Base-by-base conservation (phyloP, 2,888 invertebrate genomes). In the Melitaea athalia region DNA sequence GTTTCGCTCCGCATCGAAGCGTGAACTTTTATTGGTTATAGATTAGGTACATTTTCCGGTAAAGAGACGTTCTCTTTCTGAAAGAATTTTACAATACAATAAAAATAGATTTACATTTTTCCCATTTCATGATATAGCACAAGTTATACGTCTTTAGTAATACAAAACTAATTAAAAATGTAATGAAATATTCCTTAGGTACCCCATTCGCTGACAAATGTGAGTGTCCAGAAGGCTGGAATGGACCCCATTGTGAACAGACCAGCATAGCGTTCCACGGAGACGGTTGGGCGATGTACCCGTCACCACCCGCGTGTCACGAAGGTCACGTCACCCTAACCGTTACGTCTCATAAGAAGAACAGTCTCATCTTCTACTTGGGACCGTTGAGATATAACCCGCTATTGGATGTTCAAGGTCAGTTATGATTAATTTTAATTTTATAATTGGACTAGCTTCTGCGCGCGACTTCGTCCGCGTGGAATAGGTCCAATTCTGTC, bases 281-380 rank as follows among this genome's bases (percentile, higher is more conserved):
- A n/a, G 95, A 95, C 77, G 98, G 98, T 11, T 99, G 97, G 95
- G 98, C 99, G 0, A 95, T 99, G 94, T 98, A 98, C 92, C 95
- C 96, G 0, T 94, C 98, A 0, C 95, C 98, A 45, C 95, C 97
- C 45, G 95, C 97, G 6, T 99, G 99, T 85, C 96, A 96, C 74
- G 96, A 96, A 67, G 96, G 97, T 0, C 95, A 95, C 76, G 95
- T 98, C 67, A 95, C 96, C 33, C 84, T 99, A 68, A 96, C 97
- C 74, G 94, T 99, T 77, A 94, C 95, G 52, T 96, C 99, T 0
- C 94, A 95, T 76, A 92, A 94, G 38, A 95, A 95, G 55, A 95
- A 96, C 87, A 98, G 98, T 4, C 93, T 99, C 11, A 94, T 99
- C 50, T 96, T 99, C 88, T 99, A 99, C 85, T 94, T 97, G 81